These are phyloP conservation scores for Incurvaria masculella DNA, from an alignment of 2,888 invertebrate species.

Conservation along the genomic window DNA sequence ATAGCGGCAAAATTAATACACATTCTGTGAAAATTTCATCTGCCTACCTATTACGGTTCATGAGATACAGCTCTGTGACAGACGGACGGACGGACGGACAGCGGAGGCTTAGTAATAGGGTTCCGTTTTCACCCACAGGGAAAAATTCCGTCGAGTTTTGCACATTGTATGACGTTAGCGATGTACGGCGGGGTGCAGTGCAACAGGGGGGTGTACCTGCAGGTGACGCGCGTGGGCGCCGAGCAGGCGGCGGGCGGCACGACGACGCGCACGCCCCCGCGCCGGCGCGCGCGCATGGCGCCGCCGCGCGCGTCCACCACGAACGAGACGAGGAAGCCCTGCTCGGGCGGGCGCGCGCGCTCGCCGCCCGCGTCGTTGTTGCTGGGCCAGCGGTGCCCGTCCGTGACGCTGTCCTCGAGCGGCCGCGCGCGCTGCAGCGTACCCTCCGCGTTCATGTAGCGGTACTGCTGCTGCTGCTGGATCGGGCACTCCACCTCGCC, in stretches of 20 bases:
- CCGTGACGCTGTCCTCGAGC: conserved; percentile 49
- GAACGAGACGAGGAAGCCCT: conserved; percentile 67
- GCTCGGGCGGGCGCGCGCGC: background rate
- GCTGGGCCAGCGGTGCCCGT: conserved; percentile 50
- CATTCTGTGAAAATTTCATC: too few relatives aligned
- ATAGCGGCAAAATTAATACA: too few relatives aligned
- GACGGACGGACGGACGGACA: too few relatives aligned
- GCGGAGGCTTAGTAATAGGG: too few relatives aligned
- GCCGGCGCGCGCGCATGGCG: conserved; percentile 97
- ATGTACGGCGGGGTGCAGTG: too few relatives aligned
- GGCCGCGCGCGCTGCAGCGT: conserved; percentile 47
- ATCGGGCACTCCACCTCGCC: conserved; percentile 55
- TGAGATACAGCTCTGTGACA: too few relatives aligned
- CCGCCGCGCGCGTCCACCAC: conserved; percentile 99
- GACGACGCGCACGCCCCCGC: conserved; percentile 94
- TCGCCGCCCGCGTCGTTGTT: conserved; percentile 34
- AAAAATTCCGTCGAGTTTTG: too few relatives aligned
- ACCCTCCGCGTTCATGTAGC: conserved; percentile 55
- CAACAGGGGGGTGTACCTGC: conserved; percentile 83
- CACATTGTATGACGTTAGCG: too few relatives aligned
- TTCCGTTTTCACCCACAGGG: too few relatives aligned
- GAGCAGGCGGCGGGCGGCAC: conserved; percentile 95
- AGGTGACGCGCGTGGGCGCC: conserved; percentile 95
- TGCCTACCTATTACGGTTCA: too few relatives aligned
- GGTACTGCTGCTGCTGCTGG: conserved; percentile 53